Evolutionary conservation across 2,797 vertebrate species (phyloP).

Genomic region (Loris lydekkerianus): DNA sequence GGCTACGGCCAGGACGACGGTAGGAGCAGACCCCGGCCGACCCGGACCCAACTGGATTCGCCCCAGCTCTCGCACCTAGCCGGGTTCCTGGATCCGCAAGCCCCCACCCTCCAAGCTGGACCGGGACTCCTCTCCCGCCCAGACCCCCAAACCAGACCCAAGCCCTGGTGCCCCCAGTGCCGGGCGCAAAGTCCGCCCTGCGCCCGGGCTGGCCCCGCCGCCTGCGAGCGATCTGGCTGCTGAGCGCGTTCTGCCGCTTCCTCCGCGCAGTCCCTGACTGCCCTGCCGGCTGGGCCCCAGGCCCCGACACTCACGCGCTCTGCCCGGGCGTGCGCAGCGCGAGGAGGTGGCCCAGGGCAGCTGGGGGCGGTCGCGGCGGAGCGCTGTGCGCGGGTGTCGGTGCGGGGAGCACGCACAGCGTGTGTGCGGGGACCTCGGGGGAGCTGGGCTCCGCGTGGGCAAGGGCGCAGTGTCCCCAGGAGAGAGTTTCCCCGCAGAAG

Average conservation of each 20-base stretch:
- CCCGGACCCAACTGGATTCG: not conserved
- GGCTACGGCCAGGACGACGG: constrained; percentile 96
- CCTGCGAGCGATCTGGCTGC: not conserved
- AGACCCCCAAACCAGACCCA: not conserved
- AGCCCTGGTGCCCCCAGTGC: not conserved
- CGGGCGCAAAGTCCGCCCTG: constrained; percentile 62
- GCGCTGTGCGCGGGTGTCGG: constrained; percentile 65
- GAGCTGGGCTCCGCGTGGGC: constrained; percentile 30
- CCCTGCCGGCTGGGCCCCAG: not conserved
- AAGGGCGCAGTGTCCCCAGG: constrained; percentile 62
- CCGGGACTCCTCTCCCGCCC: not conserved
- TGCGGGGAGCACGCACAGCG: constrained; percentile 62
- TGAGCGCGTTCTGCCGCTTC: constrained; percentile 41
- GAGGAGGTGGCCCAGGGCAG: constrained; percentile 53
- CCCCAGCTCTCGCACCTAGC: not conserved
- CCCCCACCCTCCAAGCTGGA: not conserved
- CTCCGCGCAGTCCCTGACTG: constrained; percentile 67
- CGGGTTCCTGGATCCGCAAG: constrained; percentile 28
- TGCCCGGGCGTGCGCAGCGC: not conserved
- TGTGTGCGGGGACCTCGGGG: constrained; percentile 55
- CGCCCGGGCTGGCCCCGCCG: not conserved
- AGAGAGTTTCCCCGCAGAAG: constrained; percentile 54
- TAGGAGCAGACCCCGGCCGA: constrained; percentile 87
- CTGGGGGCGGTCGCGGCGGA: constrained; percentile 23
- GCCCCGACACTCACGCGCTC: not conserved